Percentiles rank a stretch among this genome's conserved stretches.
These are phyloP conservation scores for Eira barbara DNA, from an alignment of 2,113 vertebrate species.

Conservation along the genomic window DNA sequence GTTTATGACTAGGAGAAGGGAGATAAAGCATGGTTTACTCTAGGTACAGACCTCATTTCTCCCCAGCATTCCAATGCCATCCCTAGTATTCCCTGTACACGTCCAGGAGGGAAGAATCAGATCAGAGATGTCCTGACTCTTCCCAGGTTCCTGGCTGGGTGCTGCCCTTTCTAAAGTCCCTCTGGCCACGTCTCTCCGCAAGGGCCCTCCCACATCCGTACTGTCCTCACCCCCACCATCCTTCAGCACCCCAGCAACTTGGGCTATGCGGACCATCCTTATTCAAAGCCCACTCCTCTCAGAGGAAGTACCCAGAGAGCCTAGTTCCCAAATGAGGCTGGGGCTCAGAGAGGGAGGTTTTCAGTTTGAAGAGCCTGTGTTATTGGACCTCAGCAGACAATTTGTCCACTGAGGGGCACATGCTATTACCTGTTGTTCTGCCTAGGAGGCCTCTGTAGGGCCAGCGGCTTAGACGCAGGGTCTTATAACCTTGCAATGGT, in stretches of 20 bases:
- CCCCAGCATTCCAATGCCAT: not conserved
- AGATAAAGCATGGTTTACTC: not conserved
- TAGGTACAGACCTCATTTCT: not conserved
- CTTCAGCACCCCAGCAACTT: not conserved
- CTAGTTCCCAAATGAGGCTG: not conserved
- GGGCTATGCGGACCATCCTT: not conserved
- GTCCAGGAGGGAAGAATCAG: not conserved
- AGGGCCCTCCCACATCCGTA: not conserved
- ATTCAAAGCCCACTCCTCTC: not conserved
- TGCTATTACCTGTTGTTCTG: not conserved
- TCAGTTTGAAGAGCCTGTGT: not conserved
- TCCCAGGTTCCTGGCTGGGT: not conserved
- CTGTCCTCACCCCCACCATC: no score
- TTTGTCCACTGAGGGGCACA: not conserved
- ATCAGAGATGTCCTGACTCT: not conserved
- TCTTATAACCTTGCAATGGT: not conserved
- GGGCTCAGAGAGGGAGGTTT: not conserved
- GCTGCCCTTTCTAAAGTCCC: not conserved
- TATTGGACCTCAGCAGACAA: not conserved
- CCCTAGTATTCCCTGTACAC: not conserved
- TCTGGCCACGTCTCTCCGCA: not conserved
- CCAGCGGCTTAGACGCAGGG: not conserved
- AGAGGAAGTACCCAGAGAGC: not conserved
- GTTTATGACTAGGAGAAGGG: conserved; percentile 90
- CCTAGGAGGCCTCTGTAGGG: not conserved